phyloP scores from a whole-genome alignment of 2,113 vertebrate species.

The Channa maculata region DNA sequence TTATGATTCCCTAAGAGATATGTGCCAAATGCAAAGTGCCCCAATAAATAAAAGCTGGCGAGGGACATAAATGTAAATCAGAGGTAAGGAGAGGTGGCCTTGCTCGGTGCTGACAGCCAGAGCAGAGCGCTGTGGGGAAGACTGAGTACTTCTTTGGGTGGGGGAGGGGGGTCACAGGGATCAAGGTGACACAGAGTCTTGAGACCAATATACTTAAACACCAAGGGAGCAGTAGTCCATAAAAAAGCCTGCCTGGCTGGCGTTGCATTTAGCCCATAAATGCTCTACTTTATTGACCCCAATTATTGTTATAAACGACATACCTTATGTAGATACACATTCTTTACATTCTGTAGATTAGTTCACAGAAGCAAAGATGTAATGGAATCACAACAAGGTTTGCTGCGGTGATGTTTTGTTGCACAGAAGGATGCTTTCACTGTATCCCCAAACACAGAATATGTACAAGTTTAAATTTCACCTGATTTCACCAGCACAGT shows the following conservation, averaged over 20 bases:
- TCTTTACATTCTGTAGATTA: slow-evolving; percentile 55
- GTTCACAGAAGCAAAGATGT: slow-evolving; percentile 23
- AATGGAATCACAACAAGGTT: slow-evolving; percentile 41
- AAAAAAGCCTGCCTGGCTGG: slow-evolving; percentile 70
- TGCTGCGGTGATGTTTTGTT: slow-evolving; percentile 23
- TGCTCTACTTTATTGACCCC: slow-evolving; percentile 68
- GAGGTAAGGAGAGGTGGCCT: slow-evolving; percentile 77
- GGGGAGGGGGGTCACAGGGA: slow-evolving; percentile 73
- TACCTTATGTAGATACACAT: slow-evolving; percentile 53
- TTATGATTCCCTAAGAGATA: slow-evolving; percentile 79
- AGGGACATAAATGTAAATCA: slow-evolving; percentile 85
- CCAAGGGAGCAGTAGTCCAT: slow-evolving; percentile 78
- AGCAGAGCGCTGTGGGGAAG: slow-evolving; percentile 66
- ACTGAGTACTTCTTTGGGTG: slow-evolving; percentile 71
- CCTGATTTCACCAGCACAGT: slow-evolving; percentile 29
- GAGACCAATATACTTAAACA: slow-evolving; percentile 80
- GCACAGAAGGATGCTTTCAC: not conserved
- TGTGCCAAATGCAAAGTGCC: slow-evolving; percentile 83
- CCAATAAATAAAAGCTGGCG: slow-evolving; percentile 83
- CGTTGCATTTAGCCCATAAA: slow-evolving; percentile 75
- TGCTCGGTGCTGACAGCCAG: slow-evolving; percentile 68
- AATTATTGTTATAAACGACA: slow-evolving; percentile 74
- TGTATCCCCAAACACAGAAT: slow-evolving; percentile 14
- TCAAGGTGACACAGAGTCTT: slow-evolving; percentile 82
- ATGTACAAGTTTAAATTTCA: slow-evolving; percentile 41